A percentile compares a stretch with the other conserved stretches of the same genome.
phyloP scores from a whole-genome alignment of 2,888 invertebrate genomes.

The Hypercompe scribonia region DNA sequence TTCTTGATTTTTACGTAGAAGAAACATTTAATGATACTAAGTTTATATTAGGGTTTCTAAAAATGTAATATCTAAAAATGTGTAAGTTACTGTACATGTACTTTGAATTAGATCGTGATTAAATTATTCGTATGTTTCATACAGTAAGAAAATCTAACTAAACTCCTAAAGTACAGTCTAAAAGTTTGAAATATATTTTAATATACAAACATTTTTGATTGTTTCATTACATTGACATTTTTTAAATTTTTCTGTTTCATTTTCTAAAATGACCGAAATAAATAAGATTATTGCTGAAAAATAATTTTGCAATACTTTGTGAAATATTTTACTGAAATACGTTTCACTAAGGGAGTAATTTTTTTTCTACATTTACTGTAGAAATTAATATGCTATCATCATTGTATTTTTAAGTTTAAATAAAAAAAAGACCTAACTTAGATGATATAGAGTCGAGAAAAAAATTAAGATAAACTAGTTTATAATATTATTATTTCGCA shows the following conservation, averaged over 20 bases:
- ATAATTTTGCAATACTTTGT: neutral
- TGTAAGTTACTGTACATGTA: neutral
- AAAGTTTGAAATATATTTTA: neutral
- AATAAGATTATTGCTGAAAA: neutral
- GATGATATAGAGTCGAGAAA: too few relatives aligned
- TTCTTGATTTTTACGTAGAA: constrained; percentile 13
- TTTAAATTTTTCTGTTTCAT: neutral
- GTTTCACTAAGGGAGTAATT: neutral
- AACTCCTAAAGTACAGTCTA: neutral
- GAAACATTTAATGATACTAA: constrained; percentile 17
- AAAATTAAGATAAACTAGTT: neutral
- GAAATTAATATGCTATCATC: neutral
- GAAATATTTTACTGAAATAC: neutral
- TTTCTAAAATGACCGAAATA: neutral
- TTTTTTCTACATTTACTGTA: neutral
- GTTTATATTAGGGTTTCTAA: constrained; percentile 17
- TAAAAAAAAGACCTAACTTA: neutral
- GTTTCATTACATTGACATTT: neutral
- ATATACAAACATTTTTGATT: neutral
- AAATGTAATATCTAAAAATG: neutral
- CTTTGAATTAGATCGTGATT: neutral
- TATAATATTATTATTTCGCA: too few relatives aligned
- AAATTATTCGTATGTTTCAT: too few relatives aligned
- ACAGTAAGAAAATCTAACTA: neutral
- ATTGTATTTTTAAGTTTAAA: neutral